A percentile compares a stretch with the other conserved stretches of the same genome.
phyloP scores from a whole-genome alignment of 2,797 vertebrate species.

The Lepilemur septentrionalis region DNA sequence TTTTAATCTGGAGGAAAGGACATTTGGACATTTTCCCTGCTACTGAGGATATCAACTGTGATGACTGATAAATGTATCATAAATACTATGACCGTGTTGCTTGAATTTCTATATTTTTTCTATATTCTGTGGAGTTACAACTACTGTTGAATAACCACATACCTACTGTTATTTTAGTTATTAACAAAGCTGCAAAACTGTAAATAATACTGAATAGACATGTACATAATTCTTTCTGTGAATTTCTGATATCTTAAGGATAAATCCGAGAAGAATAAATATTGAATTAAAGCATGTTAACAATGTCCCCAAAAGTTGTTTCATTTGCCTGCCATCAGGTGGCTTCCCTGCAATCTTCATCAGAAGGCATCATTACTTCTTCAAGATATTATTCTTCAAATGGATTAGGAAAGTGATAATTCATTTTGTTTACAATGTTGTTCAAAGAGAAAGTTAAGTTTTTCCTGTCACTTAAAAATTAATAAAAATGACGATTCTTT shows the following conservation, averaged over 20 bases:
- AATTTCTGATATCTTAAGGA: background rate
- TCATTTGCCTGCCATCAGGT: background rate
- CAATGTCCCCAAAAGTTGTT: background rate
- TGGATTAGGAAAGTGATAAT: background rate
- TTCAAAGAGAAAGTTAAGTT: background rate
- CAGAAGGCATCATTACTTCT: background rate
- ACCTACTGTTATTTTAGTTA: background rate
- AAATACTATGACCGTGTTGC: background rate
- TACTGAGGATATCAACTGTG: background rate
- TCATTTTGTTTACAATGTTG: background rate
- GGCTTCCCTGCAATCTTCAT: background rate
- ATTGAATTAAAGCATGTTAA: background rate
- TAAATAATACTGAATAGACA: background rate
- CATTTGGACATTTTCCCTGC: background rate
- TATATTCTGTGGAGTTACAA: background rate
- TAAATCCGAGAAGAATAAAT: background rate
- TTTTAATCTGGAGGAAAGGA: background rate
- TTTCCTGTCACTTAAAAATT: background rate
- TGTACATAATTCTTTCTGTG: background rate
- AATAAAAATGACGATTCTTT: background rate
- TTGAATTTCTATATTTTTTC: background rate
- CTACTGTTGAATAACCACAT: background rate
- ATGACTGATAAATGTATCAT: background rate
- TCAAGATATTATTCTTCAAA: background rate
- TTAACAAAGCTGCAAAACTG: background rate